Evolutionary conservation across 2,797 vertebrate species (phyloP), one percentile per base, ranked within the genome.

Genomic region (Peromyscus melanophrys): DNA sequence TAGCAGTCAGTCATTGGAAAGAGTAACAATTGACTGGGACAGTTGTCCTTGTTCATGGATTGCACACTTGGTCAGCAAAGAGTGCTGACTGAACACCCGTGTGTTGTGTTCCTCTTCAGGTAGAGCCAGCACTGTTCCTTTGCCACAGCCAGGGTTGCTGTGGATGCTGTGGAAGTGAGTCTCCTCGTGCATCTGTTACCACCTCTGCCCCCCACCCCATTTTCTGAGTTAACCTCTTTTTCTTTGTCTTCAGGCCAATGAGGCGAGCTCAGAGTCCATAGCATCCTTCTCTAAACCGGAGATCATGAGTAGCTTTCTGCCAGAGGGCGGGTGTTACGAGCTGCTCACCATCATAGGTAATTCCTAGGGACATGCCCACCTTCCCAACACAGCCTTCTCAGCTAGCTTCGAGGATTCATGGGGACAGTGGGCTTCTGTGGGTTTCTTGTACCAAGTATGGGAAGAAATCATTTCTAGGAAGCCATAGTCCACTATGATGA

Each of bases 181-280:
- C 73, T 92, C 77, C 89, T 92, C 6, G 0, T 83, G 43, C 57
- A n/a, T 96, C 63, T 94, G 92, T 84, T 77, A 67, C 75, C 0
- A 19, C 52, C 85, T 95, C 40, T 23, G 11, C 43, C 67, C 37
- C n/a, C 37, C 2, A 57, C 34, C 52, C 73, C 10, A 27, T 92
- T 71, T 16, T 94, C 98, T 92, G 29, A 92, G 77, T 83, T 96
- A 96, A 96, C 88, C 96, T 92, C 14, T 78, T 96, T 97, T 14
- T 89, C 89, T 97, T 84, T 96, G 69, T 83, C 52, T 88, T 77
- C 98, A 99, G 99, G 98, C 99, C 98, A 99, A 99, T 99, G 99
- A 99, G 98, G 99, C 99, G 71, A 99, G 99, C 98, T 99, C 98
- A 96, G 99, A 99, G 98, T 99, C 99, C 95, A 98, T 99, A 99